These are phyloP conservation scores for Cacoxenus indagator DNA, from an alignment of 2,888 invertebrate genomes.

Conservation along the genomic window DNA sequence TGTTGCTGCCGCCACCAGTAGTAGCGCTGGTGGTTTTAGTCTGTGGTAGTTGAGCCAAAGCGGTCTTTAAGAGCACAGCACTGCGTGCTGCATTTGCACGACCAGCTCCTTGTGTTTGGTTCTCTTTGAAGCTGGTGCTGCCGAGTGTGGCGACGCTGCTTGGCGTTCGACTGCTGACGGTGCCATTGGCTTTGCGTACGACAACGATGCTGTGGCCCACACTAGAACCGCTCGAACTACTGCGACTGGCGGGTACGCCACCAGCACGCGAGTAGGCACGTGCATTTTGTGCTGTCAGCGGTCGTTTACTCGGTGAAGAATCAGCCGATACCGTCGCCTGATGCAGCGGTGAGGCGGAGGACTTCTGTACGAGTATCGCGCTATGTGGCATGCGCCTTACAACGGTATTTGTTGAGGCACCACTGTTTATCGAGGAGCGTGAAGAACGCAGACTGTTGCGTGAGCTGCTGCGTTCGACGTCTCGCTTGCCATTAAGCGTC, in stretches of 20 bases:
- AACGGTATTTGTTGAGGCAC: slow-evolving; percentile 83
- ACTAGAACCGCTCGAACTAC: slow-evolving; percentile 75
- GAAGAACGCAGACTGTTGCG: slow-evolving; percentile 86
- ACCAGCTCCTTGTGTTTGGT: slow-evolving; percentile 50
- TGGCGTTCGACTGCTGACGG: background rate
- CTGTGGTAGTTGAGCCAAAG: slow-evolving; percentile 50
- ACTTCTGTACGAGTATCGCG: slow-evolving; percentile 28
- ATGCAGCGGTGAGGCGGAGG: slow-evolving; percentile 68
- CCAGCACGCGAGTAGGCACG: slow-evolving; percentile 40
- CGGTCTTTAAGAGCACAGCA: slow-evolving; percentile 62
- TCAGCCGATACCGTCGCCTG: slow-evolving; percentile 68
- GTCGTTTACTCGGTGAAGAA: slow-evolving; percentile 70
- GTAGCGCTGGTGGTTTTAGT: slow-evolving; percentile 25
- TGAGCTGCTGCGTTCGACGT: slow-evolving; percentile 84
- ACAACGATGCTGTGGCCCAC: slow-evolving; percentile 71
- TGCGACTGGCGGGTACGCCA: slow-evolving; percentile 74
- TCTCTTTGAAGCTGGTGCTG: slow-evolving; percentile 72
- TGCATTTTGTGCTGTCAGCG: slow-evolving; percentile 73
- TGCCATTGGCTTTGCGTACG: slow-evolving; percentile 41
- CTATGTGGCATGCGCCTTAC: slow-evolving; percentile 77
- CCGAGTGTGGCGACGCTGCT: slow-evolving; percentile 47
- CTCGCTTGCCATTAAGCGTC: slow-evolving; percentile 65
- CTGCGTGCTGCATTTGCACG: slow-evolving; percentile 56
- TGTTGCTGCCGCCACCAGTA: slow-evolving; percentile 30
- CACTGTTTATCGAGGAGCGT: slow-evolving; percentile 85